Base-by-base conservation (phyloP, 2,113 vertebrate species). In the Sceloporus tristichus region DNA sequence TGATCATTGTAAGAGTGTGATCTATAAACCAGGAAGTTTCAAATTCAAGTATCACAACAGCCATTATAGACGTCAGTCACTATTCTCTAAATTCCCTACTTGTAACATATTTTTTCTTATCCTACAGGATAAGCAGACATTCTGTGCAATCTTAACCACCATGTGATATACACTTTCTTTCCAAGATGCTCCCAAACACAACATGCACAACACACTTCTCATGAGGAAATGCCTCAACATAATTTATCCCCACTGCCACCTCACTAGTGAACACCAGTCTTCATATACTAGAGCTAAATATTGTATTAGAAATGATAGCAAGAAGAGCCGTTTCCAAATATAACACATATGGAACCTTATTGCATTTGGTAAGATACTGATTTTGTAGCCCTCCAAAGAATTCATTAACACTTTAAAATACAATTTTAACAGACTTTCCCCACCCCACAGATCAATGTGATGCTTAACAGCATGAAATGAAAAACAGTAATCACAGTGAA, bases 1-100 rank as follows among this genome's bases (percentile, higher is more conserved):
- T 48, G 48, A 48, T 48, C 48, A 48, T 48, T 48, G 48, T 7
- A 92, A 87, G 90, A 82, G 38, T 8, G 13, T 59, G 54, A 87
- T 9, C 38, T 81, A 83, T 54, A 3, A 56, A 5, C 10, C 19
- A 54, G 3, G 68, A 73, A 0, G 23, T 66, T 19, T 11, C 38
- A 16, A 21, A 66, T 48, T 68, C 34, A 82, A 82, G 65, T 68
- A 18, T 74, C 68, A 74, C 29, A 21, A 34, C 29, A 23, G 68
- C 25, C 38, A 83, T 82, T 53, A 48, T 10, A 48, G 70, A 70
- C 19, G 16, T 4, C 34, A 40, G 23, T 77, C 9, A 48, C n/a
- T 82, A 68, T 56, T 73, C 29, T 34, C 9, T 40, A 8, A 82
- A 2, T 9, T n/a, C 5, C 14, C 59, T 5, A 82, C 9, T 9